These are phyloP conservation scores for Pseudochaenichthys georgianus DNA, from an alignment of 2,797 vertebrate species.

Conservation along the genomic window DNA sequence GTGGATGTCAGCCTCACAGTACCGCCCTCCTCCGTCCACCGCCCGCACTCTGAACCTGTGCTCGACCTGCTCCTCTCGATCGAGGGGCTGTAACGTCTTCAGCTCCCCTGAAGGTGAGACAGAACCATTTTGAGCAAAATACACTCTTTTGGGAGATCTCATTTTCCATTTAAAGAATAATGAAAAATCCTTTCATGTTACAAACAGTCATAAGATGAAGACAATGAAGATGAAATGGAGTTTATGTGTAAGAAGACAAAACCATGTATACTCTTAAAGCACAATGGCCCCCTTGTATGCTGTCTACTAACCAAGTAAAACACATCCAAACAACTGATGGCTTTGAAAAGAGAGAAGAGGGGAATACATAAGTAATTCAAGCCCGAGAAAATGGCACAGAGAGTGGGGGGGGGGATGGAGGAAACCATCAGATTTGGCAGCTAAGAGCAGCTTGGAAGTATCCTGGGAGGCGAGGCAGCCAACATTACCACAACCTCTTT, in stretches of 20 bases:
- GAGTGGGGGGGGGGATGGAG: slow-evolving; percentile 23
- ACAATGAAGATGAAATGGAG: slow-evolving; percentile 11
- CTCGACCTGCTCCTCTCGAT: slow-evolving; percentile 89
- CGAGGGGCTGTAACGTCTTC: slow-evolving; percentile 89
- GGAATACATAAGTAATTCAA: slow-evolving; percentile 66
- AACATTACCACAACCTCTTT: slow-evolving; percentile 62
- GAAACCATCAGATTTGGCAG: slow-evolving; percentile 65
- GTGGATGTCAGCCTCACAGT: slow-evolving; percentile 89
- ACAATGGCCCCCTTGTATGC: slow-evolving; percentile 1
- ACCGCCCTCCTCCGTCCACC: slow-evolving; percentile 92
- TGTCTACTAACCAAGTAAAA: slow-evolving; percentile 42
- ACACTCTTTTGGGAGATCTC: background rate
- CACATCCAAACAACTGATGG: slow-evolving; percentile 51
- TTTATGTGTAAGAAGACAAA: slow-evolving; percentile 8
- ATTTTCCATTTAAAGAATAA: slow-evolving; percentile 6
- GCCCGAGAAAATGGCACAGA: slow-evolving; percentile 34
- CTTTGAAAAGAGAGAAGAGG: slow-evolving; percentile 43
- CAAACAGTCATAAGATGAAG: slow-evolving; percentile 2
- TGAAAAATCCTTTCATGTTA: background rate
- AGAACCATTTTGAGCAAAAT: background rate
- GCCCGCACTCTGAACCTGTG: slow-evolving; percentile 90
- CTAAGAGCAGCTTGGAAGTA: slow-evolving; percentile 60
- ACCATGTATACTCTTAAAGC: slow-evolving; percentile 3
- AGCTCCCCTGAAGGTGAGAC: slow-evolving; percentile 89
- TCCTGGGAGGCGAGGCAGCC: slow-evolving; percentile 65